phyloP scores from a whole-genome alignment of 2,113 vertebrate genomes.

The Leptobrachium leishanense region DNA sequence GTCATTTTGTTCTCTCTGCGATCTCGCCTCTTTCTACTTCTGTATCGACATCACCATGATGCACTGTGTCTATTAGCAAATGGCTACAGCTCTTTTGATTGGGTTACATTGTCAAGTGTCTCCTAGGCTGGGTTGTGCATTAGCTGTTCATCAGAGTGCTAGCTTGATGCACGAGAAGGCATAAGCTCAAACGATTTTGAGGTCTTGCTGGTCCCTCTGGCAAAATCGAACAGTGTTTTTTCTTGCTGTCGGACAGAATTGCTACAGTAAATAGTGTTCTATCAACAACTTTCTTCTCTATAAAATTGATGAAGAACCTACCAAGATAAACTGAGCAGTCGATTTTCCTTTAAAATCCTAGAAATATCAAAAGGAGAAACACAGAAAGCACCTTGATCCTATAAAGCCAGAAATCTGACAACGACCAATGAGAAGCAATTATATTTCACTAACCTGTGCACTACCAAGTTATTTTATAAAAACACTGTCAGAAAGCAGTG shows the following conservation, averaged over 20 bases:
- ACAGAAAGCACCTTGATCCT: too few relatives aligned
- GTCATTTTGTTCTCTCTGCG: constrained; percentile 20
- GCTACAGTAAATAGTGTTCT: constrained; percentile 1
- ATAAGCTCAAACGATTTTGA: constrained; percentile 7
- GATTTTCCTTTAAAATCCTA: too few relatives aligned
- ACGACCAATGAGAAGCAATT: too few relatives aligned
- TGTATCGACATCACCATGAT: constrained; percentile 23
- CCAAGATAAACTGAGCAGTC: too few relatives aligned
- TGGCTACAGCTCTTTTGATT: neutral
- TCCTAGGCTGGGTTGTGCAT: constrained; percentile 9
- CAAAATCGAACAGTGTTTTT: constrained; percentile 20
- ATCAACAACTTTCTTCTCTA: too few relatives aligned
- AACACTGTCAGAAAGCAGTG: too few relatives aligned
- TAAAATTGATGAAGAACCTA: too few relatives aligned
- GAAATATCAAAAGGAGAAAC: too few relatives aligned
- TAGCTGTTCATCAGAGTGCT: constrained; percentile 6
- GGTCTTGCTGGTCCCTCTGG: constrained; percentile 19
- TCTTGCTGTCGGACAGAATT: constrained; percentile 14
- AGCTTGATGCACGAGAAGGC: constrained; percentile 11
- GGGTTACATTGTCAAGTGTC: neutral
- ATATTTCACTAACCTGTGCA: too few relatives aligned
- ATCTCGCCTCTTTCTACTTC: neutral
- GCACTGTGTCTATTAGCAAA: constrained; percentile 18
- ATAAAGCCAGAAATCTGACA: too few relatives aligned
- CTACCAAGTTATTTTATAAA: too few relatives aligned